phyloP scores from a whole-genome alignment of 1,140 invertebrate genomes.

The Drosophila biarmipes region DNA sequence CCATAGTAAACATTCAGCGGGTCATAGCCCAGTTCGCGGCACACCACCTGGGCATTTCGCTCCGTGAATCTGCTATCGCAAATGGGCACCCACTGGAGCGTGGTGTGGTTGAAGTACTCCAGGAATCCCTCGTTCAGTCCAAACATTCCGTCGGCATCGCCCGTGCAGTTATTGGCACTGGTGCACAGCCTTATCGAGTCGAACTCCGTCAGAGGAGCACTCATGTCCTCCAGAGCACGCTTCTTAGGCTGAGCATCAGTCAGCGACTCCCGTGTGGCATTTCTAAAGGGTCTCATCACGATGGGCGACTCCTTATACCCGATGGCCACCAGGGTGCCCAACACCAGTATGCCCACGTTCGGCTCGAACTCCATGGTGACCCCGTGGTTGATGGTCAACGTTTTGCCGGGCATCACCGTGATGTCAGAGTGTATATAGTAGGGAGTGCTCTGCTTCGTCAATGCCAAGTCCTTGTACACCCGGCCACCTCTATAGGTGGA shows the following conservation, averaged over 20 bases:
- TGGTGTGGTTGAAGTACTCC: slow-evolving; percentile 97
- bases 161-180: slow-evolving; percentile 88
- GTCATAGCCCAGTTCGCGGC: slow-evolving; percentile 96
- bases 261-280: slow-evolving; percentile 54
- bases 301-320: slow-evolving; percentile 93
- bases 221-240: slow-evolving; percentile 80
- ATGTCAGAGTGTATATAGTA: slow-evolving; percentile 96
- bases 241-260: slow-evolving; percentile 83
- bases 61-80: slow-evolving; percentile 98
- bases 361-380: slow-evolving; percentile 97
- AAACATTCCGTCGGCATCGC: slow-evolving; percentile 84
- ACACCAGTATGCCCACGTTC: slow-evolving; percentile 97
- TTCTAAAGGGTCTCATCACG: slow-evolving; percentile 90
- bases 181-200: slow-evolving; percentile 91
- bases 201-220: slow-evolving; percentile 78
- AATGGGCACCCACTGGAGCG: slow-evolving; percentile 97
- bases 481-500: slow-evolving; percentile 92
- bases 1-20: slow-evolving; percentile 94
- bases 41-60: slow-evolving; percentile 97
- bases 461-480: slow-evolving; percentile 89
- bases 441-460: slow-evolving; percentile 89
- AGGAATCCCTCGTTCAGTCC: slow-evolving; percentile 91
- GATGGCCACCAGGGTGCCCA: slow-evolving; percentile 94
- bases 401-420: slow-evolving; percentile 97
- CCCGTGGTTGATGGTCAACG: slow-evolving; percentile 94